phyloP scores from a whole-genome alignment of 2,797 vertebrate species.

The Sparidentex hasta region DNA sequence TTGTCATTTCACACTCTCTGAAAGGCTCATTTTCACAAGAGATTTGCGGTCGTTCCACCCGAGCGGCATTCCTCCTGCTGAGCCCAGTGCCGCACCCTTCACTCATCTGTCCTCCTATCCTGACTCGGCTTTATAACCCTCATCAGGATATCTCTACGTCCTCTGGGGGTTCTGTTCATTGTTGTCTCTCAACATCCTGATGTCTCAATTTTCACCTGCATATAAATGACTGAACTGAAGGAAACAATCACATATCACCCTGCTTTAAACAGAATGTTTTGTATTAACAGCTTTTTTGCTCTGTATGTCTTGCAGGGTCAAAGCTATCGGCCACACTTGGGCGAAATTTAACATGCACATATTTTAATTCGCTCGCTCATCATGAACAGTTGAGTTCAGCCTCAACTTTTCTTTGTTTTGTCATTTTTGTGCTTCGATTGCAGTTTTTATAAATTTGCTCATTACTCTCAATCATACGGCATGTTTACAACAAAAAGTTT shows the following conservation, averaged over 20 bases:
- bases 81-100: conserved; percentile 25
- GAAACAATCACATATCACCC: no score
- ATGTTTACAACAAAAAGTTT: neutral
- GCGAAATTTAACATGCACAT: neutral
- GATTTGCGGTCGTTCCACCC: conserved; percentile 10
- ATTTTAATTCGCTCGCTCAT: neutral
- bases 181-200: neutral
- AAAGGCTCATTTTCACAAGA: conserved; percentile 29
- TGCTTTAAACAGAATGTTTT: neutral
- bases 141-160: neutral
- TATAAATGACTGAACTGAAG: neutral
- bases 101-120: neutral
- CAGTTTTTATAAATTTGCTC: neutral
- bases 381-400: neutral
- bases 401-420: neutral
- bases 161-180: neutral
- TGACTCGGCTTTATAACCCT: neutral
- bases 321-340: neutral
- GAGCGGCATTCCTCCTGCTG: conserved; percentile 18
- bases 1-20: conserved; percentile 19
- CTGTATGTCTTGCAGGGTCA: neutral
- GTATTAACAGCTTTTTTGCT: neutral
- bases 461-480: neutral
- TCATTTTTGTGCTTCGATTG: neutral
- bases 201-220: neutral